Conservation (phyloP, 2,888 invertebrate genomes). For the Panzeria rudis region DNA sequence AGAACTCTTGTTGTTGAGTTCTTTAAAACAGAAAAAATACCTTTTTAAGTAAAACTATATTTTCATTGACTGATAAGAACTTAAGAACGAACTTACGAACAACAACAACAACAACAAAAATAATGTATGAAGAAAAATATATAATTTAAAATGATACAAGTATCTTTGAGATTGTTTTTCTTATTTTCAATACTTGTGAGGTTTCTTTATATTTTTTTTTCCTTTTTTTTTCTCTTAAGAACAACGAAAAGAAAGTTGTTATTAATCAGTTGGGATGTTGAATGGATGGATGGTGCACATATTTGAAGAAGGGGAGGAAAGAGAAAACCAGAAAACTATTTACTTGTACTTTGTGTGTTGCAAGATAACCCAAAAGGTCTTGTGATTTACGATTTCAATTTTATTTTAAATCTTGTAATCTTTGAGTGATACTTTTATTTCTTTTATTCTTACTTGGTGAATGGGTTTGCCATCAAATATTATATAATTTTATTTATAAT, state of each 20-base stretch:
- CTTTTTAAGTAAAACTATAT: slow-evolving; percentile 23
- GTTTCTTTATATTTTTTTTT: too few relatives aligned
- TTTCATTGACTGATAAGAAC: slow-evolving; percentile 52
- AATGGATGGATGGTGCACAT: too few relatives aligned
- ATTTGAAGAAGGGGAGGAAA: slow-evolving; percentile 23
- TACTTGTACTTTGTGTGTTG: slow-evolving; percentile 38
- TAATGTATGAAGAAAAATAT: slow-evolving; percentile 37
- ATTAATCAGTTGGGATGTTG: slow-evolving; percentile 15
- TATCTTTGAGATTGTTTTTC: not conserved
- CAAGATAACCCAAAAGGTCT: slow-evolving; percentile 65
- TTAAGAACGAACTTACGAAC: not conserved
- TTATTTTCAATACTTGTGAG: slow-evolving; percentile 54
- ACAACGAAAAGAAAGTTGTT: slow-evolving; percentile 53
- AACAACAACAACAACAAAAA: slow-evolving; percentile 1
- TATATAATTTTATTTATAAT: not conserved
- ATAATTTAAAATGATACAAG: not conserved
- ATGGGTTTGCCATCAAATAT: not conserved
- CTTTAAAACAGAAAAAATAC: too few relatives aligned
- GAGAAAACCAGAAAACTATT: slow-evolving; percentile 54
- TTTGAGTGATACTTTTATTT: not conserved
- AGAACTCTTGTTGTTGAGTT: too few relatives aligned
- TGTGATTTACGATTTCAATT: slow-evolving; percentile 53
- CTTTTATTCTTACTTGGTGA: not conserved
- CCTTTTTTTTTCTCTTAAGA: too few relatives aligned
- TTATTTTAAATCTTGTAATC: slow-evolving; percentile 18